phyloP scores from a whole-genome alignment of 2,888 invertebrate genomes.

The Ethmia dodecea region DNA sequence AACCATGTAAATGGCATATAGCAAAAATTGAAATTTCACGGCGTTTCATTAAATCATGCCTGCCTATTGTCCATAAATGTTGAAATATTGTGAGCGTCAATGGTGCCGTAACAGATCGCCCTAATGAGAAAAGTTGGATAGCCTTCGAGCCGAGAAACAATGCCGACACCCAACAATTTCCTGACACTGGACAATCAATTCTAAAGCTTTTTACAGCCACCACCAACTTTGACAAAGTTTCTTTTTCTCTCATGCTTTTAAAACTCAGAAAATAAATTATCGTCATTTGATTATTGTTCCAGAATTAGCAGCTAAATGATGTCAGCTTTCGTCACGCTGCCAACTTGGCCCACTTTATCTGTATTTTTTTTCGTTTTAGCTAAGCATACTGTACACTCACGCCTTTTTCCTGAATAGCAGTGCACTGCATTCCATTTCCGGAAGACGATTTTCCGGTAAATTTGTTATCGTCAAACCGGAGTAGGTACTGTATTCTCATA shows the following conservation, averaged over 20 bases:
- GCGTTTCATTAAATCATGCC: constrained; percentile 8
- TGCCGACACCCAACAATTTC: constrained; percentile 61
- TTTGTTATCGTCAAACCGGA: too few species aligned
- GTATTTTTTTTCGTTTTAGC: too few species aligned
- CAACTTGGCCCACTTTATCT: too few species aligned
- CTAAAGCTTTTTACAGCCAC: constrained; percentile 57
- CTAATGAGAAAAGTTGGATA: constrained; percentile 72
- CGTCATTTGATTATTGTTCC: constrained; percentile 15
- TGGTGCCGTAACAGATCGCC: constrained; percentile 56
- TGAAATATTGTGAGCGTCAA: constrained; percentile 44
- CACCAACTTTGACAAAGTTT: constrained; percentile 41
- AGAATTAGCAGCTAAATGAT: too few species aligned
- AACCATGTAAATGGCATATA: constrained; percentile 2
- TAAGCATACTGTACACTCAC: too few species aligned
- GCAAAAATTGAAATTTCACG: constrained; percentile 2
- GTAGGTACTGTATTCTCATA: too few species aligned
- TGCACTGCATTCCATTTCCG: too few species aligned
- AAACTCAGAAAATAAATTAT: constrained; percentile 42
- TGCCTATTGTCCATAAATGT: constrained; percentile 33
- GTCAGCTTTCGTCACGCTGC: too few species aligned
- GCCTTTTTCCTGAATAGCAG: too few species aligned
- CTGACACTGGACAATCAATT: constrained; percentile 67
- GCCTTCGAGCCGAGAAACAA: constrained; percentile 59
- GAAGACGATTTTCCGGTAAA: too few species aligned
- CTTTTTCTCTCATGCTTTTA: constrained; percentile 39